Percentiles rank a stretch among this genome's conserved stretches.
phyloP scores from a whole-genome alignment of 53 echinoderm and acorn worm species.

The Patiria pectinifera region DNA sequence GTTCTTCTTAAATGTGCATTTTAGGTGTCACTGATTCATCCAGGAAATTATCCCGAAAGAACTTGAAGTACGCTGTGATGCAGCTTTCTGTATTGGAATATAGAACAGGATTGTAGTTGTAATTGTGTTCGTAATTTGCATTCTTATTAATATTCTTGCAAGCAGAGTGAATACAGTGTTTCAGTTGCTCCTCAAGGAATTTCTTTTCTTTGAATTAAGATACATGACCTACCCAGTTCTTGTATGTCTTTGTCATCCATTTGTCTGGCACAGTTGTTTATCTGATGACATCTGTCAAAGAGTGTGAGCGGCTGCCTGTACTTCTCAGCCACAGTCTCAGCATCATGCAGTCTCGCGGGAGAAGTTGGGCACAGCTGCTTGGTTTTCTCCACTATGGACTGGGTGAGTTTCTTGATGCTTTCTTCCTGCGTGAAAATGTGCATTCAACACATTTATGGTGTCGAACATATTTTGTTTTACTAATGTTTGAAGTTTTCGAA shows the following conservation, averaged over 20 bases:
- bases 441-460: too few species aligned
- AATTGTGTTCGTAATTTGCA: neutral
- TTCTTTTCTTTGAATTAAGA: neutral
- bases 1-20: constrained; percentile 64
- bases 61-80: constrained; percentile 11
- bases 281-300: neutral
- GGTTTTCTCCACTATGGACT: too few species aligned
- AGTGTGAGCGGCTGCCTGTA: neutral
- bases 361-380: too few species aligned
- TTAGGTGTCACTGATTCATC: constrained; percentile 53
- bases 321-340: neutral
- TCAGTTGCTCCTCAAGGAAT: neutral
- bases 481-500: too few species aligned
- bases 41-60: constrained; percentile 21
- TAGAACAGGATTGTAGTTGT: neutral
- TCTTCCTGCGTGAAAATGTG: too few species aligned
- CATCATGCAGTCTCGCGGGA: neutral
- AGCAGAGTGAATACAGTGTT: too few species aligned
- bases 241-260: constrained; percentile 38
- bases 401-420: too few species aligned
- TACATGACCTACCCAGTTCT: constrained; percentile 1
- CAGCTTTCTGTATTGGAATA: constrained; percentile 20
- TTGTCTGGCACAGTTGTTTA: neutral
- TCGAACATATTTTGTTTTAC: too few species aligned
- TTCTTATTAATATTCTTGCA: too few species aligned